Evolutionary conservation across 1,140 invertebrate species (phyloP), one percentile per base, ranked within the genome.

Genomic region (Brachionus plicatilis): DNA sequence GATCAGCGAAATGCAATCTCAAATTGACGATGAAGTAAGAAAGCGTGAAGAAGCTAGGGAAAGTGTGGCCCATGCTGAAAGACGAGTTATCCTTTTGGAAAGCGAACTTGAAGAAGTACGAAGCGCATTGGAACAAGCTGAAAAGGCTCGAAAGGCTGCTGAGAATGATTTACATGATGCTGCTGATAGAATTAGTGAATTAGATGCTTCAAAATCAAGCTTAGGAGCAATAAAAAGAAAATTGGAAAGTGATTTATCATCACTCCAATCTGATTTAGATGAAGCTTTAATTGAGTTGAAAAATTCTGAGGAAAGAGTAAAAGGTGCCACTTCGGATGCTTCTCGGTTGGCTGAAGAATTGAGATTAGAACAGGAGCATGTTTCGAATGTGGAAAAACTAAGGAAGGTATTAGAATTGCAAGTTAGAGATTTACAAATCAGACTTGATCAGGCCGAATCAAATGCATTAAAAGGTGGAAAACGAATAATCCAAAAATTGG

Each of bases 381-480:
- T 96, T 87, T 94, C 96, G 90, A 95, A 95, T 87, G 95, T 97
- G 90, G 97, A 99, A 92, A 98, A 98, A 92, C 92, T 98, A 88
- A 94, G 97, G 90, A 99, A 99, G 92, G 94, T 94, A 75, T 93
- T 99, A 85, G 97, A 99, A 90, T 93, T 93, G 86, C 96, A 99
- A 90, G 95, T 98, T 91, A 99, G 99, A 92, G 97, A 99, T 90
- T 92, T 99, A 87, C 97, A 99, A 91, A 93, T 95, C 85, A 93
- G 96, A 88, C 92, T 98, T 86, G 96, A 98, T 88, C 96, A 98
- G 90, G 95, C 96, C 85, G 96, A 99, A 90, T 94, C 94, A 86
- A 96, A 96, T 88, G 96, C 96, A 43, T 93, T 98, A 85, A 99
- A 99, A 92, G 97, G 96, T 88, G 97, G 96, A 90, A 98, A 98